These are phyloP conservation scores for Lerema accius DNA, from an alignment of 1,140 invertebrate species.

Conservation along the genomic window DNA sequence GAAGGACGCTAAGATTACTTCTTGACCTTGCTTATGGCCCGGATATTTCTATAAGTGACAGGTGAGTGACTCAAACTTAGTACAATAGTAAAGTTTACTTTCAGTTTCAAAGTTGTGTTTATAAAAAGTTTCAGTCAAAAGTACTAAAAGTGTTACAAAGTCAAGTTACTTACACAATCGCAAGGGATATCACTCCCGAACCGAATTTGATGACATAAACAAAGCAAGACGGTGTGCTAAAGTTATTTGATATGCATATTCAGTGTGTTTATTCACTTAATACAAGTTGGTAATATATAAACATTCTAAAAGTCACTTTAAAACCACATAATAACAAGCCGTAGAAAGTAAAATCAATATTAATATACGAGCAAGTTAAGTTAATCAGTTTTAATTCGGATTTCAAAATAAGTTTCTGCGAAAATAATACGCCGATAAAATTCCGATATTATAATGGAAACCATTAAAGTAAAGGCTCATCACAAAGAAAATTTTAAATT, in stretches of 20 bases:
- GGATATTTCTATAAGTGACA: slow-evolving; percentile 59
- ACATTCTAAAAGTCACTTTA: too few species aligned
- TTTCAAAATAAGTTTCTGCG: too few species aligned
- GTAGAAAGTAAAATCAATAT: too few species aligned
- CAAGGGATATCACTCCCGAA: slow-evolving; percentile 9
- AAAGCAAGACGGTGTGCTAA: background rate
- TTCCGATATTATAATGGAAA: slow-evolving; percentile 40
- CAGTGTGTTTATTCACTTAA: too few species aligned
- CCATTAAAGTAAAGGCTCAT: slow-evolving; percentile 41
- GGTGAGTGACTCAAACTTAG: slow-evolving; percentile 65
- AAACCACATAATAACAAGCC: too few species aligned
- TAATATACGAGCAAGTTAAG: too few species aligned
- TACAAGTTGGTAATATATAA: too few species aligned
- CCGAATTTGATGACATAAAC: slow-evolving; percentile 26
- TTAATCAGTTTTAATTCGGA: too few species aligned
- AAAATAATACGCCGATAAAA: too few species aligned
- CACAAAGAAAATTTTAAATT: slow-evolving; percentile 54
- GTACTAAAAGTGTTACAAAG: slow-evolving; percentile 50
- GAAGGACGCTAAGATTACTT: slow-evolving; percentile 62
- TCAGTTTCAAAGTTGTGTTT: slow-evolving; percentile 64
- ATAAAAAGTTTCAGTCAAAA: slow-evolving; percentile 70
- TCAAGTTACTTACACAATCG: slow-evolving; percentile 31
- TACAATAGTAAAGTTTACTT: slow-evolving; percentile 57
- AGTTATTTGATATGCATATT: background rate
- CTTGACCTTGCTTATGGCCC: slow-evolving; percentile 63